Base-by-base conservation (phyloP, 2,888 invertebrate species). In the Sericinus montela region DNA sequence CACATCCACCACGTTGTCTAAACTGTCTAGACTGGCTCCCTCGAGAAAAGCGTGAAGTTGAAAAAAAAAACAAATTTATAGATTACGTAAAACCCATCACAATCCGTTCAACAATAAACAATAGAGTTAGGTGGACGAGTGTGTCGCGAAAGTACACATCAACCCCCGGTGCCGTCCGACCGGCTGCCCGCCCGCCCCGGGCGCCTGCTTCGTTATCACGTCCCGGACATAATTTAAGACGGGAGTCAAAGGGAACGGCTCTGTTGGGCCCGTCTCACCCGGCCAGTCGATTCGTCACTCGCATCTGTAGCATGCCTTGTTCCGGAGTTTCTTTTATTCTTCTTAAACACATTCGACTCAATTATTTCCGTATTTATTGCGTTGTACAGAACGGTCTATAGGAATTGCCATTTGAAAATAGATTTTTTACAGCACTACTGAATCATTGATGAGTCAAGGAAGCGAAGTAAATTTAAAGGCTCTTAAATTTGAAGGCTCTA, bases 171-270 rank as follows among this genome's bases (percentile, higher is more conserved):
- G 11, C 28, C 35, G 13, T 15, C 41, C 42, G 19, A n/a, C n/a
- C n/a, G 6, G 30, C 10, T 52, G 19, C 47, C 43, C 38, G 52
- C 56, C 52, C 47, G 41, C 51, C 36, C 43, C 37, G 48, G 46
- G 30, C 47, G 52, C 47, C 56, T 51, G 45, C 53, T 69, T 78
- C 80, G 82, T 81, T 82, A 85, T 82, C 86, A 86, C 86, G 84
- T 83, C 69, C 79, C 72, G 78, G 75, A 85, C 82, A 85, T 86
- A 82, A 85, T 85, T 86, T 85, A 84, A 82, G 83, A 76, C 73
- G 60, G 54, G 59, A 65, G 63, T 64, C 63, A 62, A 66, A 65
- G 65, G 72, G 75, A 62, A 60, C 56, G 54, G 48, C 52, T 48
- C 32, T 15, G 32, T 35, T 48, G 51, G n/a, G 46, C 51, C 44